Evolutionary conservation across 2,113 vertebrate genomes (phyloP), one percentile per base, ranked within the genome.

Genomic region (Charina bottae): DNA sequence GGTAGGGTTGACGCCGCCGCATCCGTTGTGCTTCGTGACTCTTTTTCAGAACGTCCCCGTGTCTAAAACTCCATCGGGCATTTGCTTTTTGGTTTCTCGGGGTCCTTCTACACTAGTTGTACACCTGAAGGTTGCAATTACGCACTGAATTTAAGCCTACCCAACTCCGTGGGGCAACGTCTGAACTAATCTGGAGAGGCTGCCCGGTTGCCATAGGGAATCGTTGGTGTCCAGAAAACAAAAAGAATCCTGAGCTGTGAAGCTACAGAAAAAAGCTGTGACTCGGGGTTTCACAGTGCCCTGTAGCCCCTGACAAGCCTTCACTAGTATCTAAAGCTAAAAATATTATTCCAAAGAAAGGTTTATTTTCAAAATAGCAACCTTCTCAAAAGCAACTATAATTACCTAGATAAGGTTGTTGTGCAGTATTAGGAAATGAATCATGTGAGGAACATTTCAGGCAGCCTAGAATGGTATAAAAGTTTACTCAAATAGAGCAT

Each of bases 401-500:
- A 2, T 86, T 54, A 53, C 92, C 91, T 78, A 24, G 54, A 46
- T 49, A 33, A 78, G 83, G 17, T 49, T 85, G 33, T 2, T 19
- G 1, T 37, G 87, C 42, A 53, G 33, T 83, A 58, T 78, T 62
- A 78, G 93, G 56, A 90, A 56, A 58, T 93, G 60, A 94, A 60
- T 60, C 54, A 85, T 0, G 0, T 56, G 49, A 89, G 13, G 86
- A 91, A 62, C 53, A 89, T 90, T 9, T 59, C 6, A 60, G 72
- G 28, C 85, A 23, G 90, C 60, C 85, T 55, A 92, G 87, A 59
- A 85, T 90, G 49, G 62, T 62, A 90, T 42, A 90, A 90, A 96
- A 91, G 59, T 90, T 89, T 95, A 89, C 58, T 87, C 89, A 85
- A 21, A 64, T 42, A 85, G n/a, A 28, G 9, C 92, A 37, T 54